Conservation (phyloP, 2,797 vertebrate genomes). For the Cyprinodon diabolis region DNA sequence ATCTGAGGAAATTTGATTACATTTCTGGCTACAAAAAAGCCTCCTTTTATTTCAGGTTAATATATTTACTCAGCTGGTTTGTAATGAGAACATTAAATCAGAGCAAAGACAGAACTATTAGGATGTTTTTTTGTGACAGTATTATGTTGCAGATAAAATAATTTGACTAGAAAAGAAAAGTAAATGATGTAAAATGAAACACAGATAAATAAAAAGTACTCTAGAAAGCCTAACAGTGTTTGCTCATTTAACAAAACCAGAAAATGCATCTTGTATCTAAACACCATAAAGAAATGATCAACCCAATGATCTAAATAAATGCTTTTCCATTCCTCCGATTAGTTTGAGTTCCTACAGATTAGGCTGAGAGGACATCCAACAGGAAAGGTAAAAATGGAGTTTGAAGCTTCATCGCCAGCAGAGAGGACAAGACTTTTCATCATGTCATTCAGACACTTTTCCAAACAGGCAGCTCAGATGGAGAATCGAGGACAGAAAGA, state of each 20-base stretch:
- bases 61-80: too few relatives aligned
- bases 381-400: constrained; percentile 33
- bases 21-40: background rate
- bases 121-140: background rate
- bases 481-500: constrained; percentile 43
- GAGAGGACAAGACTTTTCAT: constrained; percentile 27
- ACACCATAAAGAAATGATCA: too few relatives aligned
- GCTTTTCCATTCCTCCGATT: too few relatives aligned
- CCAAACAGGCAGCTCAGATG: constrained; percentile 43
- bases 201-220: too few relatives aligned
- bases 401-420: constrained; percentile 24
- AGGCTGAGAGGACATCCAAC: constrained; percentile 14
- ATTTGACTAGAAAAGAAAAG: background rate
- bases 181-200: background rate
- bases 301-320: too few relatives aligned
- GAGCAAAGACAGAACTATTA: too few relatives aligned
- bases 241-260: too few relatives aligned
- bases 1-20: too few relatives aligned
- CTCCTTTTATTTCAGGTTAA: too few relatives aligned
- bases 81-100: too few relatives aligned
- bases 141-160: background rate
- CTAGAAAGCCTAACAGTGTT: too few relatives aligned
- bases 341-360: constrained; percentile 2
- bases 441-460: constrained; percentile 53
- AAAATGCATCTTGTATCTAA: too few relatives aligned